phyloP scores from a whole-genome alignment of 2,113 vertebrate genomes.

The Camarhynchus parvulus region DNA sequence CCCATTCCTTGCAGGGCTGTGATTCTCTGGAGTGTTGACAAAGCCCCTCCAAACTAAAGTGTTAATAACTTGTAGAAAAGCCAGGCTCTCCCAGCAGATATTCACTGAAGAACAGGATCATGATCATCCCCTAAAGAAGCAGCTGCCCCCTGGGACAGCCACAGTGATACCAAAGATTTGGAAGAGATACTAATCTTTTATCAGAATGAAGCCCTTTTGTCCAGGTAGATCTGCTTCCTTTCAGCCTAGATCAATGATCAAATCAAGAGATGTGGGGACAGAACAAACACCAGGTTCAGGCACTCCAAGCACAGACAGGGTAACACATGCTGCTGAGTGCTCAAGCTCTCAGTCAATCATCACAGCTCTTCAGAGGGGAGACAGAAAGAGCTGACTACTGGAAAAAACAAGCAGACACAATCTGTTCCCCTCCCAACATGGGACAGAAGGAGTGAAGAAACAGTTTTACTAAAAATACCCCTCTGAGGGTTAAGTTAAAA shows the following conservation, averaged over 20 bases:
- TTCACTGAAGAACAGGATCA: background rate
- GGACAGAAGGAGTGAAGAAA: conserved; percentile 14
- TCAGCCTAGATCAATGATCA: background rate
- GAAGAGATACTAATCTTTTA: background rate
- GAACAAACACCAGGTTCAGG: background rate
- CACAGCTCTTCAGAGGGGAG: background rate
- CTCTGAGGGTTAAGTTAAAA: conserved; percentile 65
- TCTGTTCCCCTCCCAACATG: background rate
- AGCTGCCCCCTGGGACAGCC: background rate
- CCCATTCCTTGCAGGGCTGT: background rate
- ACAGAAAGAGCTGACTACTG: conserved; percentile 1
- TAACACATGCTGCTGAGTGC: background rate
- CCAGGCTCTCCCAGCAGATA: background rate
- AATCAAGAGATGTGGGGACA: background rate
- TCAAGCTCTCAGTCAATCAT: background rate
- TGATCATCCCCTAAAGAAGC: background rate
- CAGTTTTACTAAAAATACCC: conserved; percentile 51
- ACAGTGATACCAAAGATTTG: background rate
- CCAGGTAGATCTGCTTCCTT: background rate
- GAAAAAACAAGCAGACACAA: background rate
- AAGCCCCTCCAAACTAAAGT: background rate
- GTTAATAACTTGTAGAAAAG: background rate
- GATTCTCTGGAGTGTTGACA: background rate
- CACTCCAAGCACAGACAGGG: background rate
- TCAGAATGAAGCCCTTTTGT: background rate